Conservation (phyloP, 2,888 invertebrate genomes). For the Carpatolechia fugitivella region DNA sequence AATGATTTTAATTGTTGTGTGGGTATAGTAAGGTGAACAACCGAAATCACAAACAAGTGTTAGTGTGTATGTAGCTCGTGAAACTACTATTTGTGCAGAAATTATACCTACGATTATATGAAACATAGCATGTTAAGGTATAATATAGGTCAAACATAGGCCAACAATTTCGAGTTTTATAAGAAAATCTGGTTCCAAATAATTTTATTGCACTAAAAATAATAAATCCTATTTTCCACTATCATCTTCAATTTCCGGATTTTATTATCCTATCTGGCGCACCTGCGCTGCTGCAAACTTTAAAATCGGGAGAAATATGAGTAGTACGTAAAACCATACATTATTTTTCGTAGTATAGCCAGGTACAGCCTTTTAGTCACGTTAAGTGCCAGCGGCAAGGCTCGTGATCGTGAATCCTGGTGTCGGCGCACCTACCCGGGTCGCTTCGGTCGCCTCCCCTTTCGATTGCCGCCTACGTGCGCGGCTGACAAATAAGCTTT, state of each 20-base stretch:
- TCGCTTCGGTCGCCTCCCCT: conserved; percentile 13
- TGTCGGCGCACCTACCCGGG: background rate
- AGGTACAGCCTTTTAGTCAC: conserved; percentile 23
- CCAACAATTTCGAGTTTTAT: no score
- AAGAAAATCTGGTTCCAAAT: no score
- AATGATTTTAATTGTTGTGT: no score
- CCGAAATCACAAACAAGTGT: no score
- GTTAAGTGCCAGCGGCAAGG: conserved; percentile 30
- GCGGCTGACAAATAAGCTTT: conserved; percentile 16
- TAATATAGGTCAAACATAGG: no score
- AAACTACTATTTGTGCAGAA: no score
- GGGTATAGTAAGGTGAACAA: no score
- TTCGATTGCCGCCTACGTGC: conserved; percentile 20
- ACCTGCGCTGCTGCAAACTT: conserved; percentile 9
- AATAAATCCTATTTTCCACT: background rate
- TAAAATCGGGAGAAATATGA: conserved; percentile 6
- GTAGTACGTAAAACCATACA: conserved; percentile 7
- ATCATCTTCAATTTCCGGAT: conserved; percentile 1
- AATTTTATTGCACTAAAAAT: no score
- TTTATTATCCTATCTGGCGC: conserved; percentile 4
- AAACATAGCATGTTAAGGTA: no score
- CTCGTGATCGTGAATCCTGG: conserved; percentile 22
- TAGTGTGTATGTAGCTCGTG: no score
- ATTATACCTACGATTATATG: no score
- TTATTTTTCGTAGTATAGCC: conserved; percentile 28